These are phyloP conservation scores for Cyclura pinguis DNA, from an alignment of 2,797 vertebrate species.

Conservation along the genomic window DNA sequence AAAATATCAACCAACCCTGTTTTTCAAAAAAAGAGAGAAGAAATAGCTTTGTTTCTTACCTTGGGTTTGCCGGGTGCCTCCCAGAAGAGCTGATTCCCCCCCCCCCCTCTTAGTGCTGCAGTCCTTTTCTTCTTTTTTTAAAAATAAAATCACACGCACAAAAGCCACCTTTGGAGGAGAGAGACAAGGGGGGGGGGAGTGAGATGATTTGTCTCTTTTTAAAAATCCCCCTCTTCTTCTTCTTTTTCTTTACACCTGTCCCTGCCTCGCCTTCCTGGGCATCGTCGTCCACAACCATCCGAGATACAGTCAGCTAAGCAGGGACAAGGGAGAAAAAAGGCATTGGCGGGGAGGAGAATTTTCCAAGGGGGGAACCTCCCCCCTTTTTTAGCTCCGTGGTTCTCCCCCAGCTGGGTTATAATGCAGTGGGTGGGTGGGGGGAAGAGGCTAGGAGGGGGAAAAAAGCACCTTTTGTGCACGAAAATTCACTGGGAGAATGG, in stretches of 20 bases:
- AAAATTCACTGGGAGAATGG: neutral
- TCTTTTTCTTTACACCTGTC: neutral
- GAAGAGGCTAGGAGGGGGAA: no score
- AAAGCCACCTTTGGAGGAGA: neutral
- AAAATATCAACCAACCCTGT: no score
- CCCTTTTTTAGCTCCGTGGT: neutral
- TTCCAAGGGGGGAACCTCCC: neutral
- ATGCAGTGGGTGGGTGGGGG: neutral
- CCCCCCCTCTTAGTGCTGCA: neutral
- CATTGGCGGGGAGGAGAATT: fast-evolving
- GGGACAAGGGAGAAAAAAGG: neutral
- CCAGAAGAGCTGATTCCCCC: neutral
- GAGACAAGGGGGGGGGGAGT: neutral
- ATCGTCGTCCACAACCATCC: neutral
- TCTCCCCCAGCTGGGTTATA: neutral
- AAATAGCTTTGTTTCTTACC: neutral
- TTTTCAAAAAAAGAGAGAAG: no score
- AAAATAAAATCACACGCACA: neutral
- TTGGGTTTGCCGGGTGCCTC: neutral
- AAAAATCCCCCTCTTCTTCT: no score
- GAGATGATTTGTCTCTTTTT: fast-evolving
- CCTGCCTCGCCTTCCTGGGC: neutral
- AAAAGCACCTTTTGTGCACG: neutral
- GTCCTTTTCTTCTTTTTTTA: neutral
- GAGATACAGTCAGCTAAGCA: neutral